Evolutionary conservation across 2,888 invertebrate genomes (phyloP), one percentile per base, ranked within the genome.

Genomic region (Platycnemis pennipes): DNA sequence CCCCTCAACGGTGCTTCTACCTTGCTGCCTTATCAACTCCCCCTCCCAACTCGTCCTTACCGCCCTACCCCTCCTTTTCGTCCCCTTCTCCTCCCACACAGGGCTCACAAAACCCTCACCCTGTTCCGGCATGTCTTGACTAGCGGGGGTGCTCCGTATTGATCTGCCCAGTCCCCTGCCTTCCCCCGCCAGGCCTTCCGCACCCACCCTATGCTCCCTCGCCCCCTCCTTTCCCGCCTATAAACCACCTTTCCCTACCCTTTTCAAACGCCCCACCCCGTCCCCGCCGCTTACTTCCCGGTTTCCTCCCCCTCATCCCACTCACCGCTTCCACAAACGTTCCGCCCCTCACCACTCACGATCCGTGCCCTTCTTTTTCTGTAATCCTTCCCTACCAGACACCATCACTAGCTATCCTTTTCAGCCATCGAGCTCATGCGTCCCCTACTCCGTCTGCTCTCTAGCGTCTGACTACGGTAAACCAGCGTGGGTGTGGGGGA

Each of bases 301-400:
- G 91, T 56, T 88, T 94, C 31, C n/a, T n/a, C n/a, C 88, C 94
- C 22, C 94, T 94, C 42, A 89, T 94, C 85, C 31, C 94, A 19
- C 94, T 94, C 44, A 53, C 94, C 49, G 94, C 94, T 45, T 94
- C 94, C 77, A 94, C 94, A n/a, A 56, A 85, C 77, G 45, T 69
- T 37, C 44, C 45, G 37, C 42, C 49, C 63, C 77, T 11, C 77
- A n/a, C 26, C 22, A 8, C 91, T 26, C 46, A 88, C n/a, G 8
- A 37, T 16, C n/a, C n/a, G n/a, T n/a, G n/a, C n/a, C n/a, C n/a
- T n/a, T n/a, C n/a, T n/a, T n/a, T n/a, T n/a, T n/a, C n/a, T n/a
- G n/a, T n/a, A 37, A 5, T 1, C 53, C 63, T 26, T 63, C 63
- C 8, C 63, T 7, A n/a, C 16, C 49, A 63, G 26, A 63, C 63